Percentiles rank a stretch among this genome's conserved stretches.
These are phyloP conservation scores for Trididemnum clinides DNA, from an alignment of 23 tunicate species.

Conservation along the genomic window DNA sequence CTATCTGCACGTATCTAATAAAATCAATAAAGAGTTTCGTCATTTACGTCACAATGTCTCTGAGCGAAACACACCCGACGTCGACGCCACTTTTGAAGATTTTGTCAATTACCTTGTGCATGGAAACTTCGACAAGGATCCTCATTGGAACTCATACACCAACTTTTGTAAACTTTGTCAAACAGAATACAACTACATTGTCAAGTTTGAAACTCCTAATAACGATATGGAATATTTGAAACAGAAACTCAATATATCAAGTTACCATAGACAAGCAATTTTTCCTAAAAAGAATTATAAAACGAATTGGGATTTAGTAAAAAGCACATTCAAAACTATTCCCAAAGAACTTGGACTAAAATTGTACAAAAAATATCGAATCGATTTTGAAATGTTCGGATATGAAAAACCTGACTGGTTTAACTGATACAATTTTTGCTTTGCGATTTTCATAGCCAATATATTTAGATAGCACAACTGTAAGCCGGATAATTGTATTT, in stretches of 20 bases:
- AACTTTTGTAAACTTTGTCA: neutral
- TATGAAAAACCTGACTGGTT: too few relatives aligned
- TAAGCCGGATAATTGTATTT: too few relatives aligned
- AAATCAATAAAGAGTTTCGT: neutral
- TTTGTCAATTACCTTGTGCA: slow-evolving; percentile 6
- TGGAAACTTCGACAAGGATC: neutral
- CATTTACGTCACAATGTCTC: neutral
- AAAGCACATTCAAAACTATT: neutral
- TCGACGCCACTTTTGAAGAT: slow-evolving; percentile 25
- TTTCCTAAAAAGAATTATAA: neutral
- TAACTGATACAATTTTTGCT: too few relatives aligned
- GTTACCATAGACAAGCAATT: neutral
- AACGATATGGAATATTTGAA: slow-evolving; percentile 15
- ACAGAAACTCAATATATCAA: neutral
- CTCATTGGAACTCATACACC: neutral
- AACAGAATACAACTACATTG: neutral
- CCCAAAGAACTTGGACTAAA: neutral
- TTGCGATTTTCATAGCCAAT: too few relatives aligned
- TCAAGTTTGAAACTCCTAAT: slow-evolving; percentile 20
- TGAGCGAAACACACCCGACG: neutral
- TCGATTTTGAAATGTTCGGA: slow-evolving; percentile 32
- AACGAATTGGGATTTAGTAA: neutral
- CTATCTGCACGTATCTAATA: neutral
- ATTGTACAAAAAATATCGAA: neutral
- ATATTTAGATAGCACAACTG: too few relatives aligned